Conservation (phyloP, 2,888 invertebrate genomes). For the Troides oblongomaculatus region DNA sequence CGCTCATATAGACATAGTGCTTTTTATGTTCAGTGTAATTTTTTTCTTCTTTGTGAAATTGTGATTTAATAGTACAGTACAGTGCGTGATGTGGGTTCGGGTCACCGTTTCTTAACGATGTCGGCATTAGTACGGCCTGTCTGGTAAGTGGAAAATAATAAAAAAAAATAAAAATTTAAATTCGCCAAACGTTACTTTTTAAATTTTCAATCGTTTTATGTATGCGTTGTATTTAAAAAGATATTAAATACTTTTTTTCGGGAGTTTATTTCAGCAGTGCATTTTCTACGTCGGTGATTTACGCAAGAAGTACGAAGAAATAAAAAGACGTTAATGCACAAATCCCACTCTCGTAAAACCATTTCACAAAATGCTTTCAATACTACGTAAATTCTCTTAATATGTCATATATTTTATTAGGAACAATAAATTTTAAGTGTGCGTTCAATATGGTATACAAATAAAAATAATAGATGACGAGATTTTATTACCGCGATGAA, state of each 20-base stretch:
- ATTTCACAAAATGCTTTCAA: constrained; percentile 80
- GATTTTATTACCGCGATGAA: not conserved
- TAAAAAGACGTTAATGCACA: constrained; percentile 68
- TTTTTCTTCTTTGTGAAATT: constrained; percentile 49
- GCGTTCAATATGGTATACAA: not conserved
- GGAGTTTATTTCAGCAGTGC: constrained; percentile 65
- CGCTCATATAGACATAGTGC: constrained; percentile 45
- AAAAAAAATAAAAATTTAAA: constrained; percentile 15
- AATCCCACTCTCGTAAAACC: constrained; percentile 80
- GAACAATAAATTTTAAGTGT: not conserved
- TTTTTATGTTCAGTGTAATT: constrained; percentile 56
- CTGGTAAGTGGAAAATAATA: constrained; percentile 66
- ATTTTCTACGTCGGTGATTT: constrained; percentile 55
- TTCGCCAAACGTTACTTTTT: constrained; percentile 22
- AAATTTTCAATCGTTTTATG: constrained; percentile 5
- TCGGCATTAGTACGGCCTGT: constrained; percentile 78
- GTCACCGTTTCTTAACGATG: constrained; percentile 76
- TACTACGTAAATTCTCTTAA: constrained; percentile 35
- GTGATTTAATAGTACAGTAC: constrained; percentile 54
- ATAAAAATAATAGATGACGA: not conserved
- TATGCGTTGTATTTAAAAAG: constrained; percentile 19
- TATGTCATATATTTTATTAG: not conserved
- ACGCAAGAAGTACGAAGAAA: constrained; percentile 62
- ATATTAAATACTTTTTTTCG: constrained; percentile 34
- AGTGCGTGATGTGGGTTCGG: constrained; percentile 71